phyloP scores from a whole-genome alignment of 2,888 invertebrate species.

The Drosophila limbata region DNA sequence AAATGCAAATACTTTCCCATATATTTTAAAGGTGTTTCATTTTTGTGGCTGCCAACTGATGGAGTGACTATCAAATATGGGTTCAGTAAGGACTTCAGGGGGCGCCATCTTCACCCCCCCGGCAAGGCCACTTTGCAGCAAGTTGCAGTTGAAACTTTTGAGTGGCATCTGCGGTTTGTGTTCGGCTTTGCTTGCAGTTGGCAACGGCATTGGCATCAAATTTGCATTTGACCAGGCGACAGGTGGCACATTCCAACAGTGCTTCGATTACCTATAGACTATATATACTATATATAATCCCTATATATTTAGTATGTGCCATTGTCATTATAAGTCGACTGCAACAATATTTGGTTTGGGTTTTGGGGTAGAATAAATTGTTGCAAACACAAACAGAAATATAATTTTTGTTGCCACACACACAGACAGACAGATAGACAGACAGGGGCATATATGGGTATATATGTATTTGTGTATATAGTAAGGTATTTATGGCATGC shows the following conservation, averaged over 20 bases:
- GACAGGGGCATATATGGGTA: slow-evolving; percentile 37
- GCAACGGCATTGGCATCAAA: slow-evolving; percentile 15
- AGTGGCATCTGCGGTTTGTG: slow-evolving; percentile 36
- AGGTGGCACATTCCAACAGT: slow-evolving; percentile 27
- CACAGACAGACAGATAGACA: slow-evolving; percentile 46
- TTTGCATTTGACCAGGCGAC: slow-evolving; percentile 49
- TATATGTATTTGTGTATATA: slow-evolving; percentile 15
- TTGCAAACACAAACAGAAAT: slow-evolving; percentile 80
- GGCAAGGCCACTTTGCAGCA: background rate
- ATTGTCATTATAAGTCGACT: slow-evolving; percentile 29
- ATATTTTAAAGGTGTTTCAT: slow-evolving; percentile 38
- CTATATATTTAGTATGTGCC: slow-evolving; percentile 1
- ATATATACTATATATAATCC: background rate
- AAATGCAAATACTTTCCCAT: background rate
- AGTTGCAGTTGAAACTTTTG: slow-evolving; percentile 35
- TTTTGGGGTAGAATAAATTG: slow-evolving; percentile 63
- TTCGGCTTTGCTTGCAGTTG: slow-evolving; percentile 29
- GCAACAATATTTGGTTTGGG: slow-evolving; percentile 54
- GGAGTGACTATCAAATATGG: slow-evolving; percentile 45
- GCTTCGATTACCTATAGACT: slow-evolving; percentile 6
- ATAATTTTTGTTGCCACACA: slow-evolving; percentile 75
- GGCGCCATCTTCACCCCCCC: background rate
- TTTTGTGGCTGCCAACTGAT: slow-evolving; percentile 9
- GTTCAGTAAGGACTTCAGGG: background rate
- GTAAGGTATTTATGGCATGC: slow-evolving; percentile 75